Conservation (phyloP, 2,113 vertebrate genomes). For the Indicator indicator region DNA sequence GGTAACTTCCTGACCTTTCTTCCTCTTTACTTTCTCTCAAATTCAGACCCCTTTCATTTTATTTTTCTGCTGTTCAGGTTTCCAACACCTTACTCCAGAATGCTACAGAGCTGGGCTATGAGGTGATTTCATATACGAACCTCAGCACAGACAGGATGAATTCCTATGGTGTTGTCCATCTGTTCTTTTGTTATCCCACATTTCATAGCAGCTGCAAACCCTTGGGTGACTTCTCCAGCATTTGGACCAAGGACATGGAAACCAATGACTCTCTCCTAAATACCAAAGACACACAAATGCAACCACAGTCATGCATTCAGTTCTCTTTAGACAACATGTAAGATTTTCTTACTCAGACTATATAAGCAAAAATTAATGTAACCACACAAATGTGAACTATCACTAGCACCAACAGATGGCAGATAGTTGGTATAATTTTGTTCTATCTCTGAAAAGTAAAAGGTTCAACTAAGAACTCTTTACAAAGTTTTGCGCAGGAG, state of each 20-base stretch:
- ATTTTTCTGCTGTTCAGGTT: background rate
- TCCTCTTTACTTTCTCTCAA: accelerated
- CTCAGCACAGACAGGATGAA: constrained; percentile 86
- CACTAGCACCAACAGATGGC: background rate
- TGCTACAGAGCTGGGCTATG: background rate
- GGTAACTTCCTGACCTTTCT: background rate
- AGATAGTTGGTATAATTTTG: background rate
- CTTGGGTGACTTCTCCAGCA: constrained; percentile 86
- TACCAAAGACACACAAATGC: background rate
- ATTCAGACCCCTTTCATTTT: background rate
- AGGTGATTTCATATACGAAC: constrained; percentile 57
- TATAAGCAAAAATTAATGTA: background rate
- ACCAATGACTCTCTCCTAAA: constrained; percentile 84
- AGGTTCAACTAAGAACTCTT: background rate
- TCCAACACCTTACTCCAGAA: background rate
- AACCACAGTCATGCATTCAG: background rate
- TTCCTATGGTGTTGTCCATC: constrained; percentile 82
- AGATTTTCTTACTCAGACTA: background rate
- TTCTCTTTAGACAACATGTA: background rate
- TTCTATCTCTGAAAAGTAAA: background rate
- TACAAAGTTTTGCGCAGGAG: background rate
- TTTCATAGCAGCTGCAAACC: constrained; percentile 83
- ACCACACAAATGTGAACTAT: background rate
- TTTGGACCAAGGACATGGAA: constrained; percentile 85
- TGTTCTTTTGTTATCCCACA: constrained; percentile 84